Conservation (phyloP, 2,888 invertebrate species). For the Eutolmus rufibarbis region DNA sequence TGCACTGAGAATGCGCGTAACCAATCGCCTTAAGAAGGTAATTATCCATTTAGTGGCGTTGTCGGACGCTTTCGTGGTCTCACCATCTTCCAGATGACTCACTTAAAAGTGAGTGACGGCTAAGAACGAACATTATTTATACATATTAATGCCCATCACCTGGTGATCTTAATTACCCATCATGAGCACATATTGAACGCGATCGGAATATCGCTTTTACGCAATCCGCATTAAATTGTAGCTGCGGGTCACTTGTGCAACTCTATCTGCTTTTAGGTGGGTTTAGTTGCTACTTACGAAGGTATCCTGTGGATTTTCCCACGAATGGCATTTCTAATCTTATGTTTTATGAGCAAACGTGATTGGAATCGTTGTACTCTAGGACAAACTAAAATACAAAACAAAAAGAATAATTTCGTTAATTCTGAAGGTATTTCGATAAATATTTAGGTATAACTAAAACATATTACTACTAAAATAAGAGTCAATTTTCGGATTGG, state of each 20-base stretch:
- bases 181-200: neutral
- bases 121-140: neutral
- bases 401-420: too few relatives aligned
- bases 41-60: slow-evolving; percentile 11
- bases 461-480: too few relatives aligned
- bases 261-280: neutral
- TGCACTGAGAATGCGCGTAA: neutral
- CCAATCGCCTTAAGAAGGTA: slow-evolving; percentile 30
- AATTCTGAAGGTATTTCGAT: too few relatives aligned
- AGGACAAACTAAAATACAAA: too few relatives aligned
- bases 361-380: neutral
- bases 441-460: too few relatives aligned
- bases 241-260: neutral
- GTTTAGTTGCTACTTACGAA: neutral
- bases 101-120: neutral
- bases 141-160: slow-evolving; percentile 4
- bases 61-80: neutral
- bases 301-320: neutral
- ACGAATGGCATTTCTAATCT: neutral
- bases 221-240: neutral
- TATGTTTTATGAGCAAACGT: neutral
- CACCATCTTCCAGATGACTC: neutral
- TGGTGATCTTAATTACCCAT: neutral
- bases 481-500: too few relatives aligned
- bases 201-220: neutral